Base-by-base conservation (phyloP, 1,140 invertebrate species). In the Formica exsecta region DNA sequence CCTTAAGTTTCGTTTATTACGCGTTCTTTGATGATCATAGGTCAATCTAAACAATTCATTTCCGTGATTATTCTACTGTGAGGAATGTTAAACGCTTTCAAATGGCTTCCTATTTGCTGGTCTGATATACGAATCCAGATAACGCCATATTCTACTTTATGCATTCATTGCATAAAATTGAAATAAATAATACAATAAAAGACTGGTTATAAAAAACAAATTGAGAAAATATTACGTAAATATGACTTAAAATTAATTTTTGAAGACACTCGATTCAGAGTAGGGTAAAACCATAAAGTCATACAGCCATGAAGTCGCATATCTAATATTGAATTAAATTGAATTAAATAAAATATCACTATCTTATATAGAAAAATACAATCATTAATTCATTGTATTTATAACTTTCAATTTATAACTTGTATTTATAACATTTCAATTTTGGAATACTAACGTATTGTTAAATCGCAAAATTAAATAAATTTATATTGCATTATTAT, bases 1-100 rank as follows among this genome's bases (percentile, higher is more conserved):
- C 61, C 16, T 76, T 85, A 44, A 85, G 61, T 85, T 32, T 64
- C 73, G 25, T 54, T 73, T 73, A 73, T 81, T 81, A 61, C 51
- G 54, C 54, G 9, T 74, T 74, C 68, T 61, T 83, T 83, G 79
- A 74, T 29, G 54, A 22, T 13, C 6, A 25, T 32, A 44, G 32
- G 41, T 73, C 79, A 83, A 61, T 83, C 29, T 29, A 36, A 38
- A 83, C 68, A 83, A 83, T 83, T 73, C 68, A 73, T 83, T 83
- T 74, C 57, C 32, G 38, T 74, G 16, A 13, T 62, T 61, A 38
- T 29, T 83, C 38, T 74, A 81, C 38, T 38, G 41, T 83, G 48
- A 61, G 57, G 25, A 74, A 73, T 81, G 54, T 68, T 41, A 44
- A 83, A 73, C 66, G 7, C 25, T 83, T 48, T 74, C 38, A 44